phyloP scores from a whole-genome alignment of 2,797 vertebrate genomes.

The Sparidentex hasta region DNA sequence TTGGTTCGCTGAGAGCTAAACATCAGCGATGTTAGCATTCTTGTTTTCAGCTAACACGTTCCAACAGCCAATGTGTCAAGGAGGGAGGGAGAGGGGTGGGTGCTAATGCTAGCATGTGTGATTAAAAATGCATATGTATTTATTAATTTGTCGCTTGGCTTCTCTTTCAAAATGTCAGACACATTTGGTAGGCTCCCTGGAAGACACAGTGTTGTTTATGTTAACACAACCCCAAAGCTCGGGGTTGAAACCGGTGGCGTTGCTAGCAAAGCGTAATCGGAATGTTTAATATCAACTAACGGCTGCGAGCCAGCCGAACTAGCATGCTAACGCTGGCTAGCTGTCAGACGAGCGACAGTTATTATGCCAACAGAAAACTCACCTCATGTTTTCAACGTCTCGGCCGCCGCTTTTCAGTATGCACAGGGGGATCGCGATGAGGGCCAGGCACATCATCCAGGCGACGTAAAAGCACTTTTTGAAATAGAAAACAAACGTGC shows the following conservation, averaged over 20 bases:
- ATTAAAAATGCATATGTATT: slow-evolving; percentile 14
- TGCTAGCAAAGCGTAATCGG: not conserved
- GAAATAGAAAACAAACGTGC: slow-evolving; percentile 88
- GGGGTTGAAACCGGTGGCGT: not conserved
- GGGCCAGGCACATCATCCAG: slow-evolving; percentile 84
- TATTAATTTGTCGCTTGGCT: not conserved
- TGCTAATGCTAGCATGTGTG: slow-evolving; percentile 61
- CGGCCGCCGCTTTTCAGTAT: slow-evolving; percentile 92
- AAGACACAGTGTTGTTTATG: rapidly evolving
- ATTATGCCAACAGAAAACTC: slow-evolving; percentile 69
- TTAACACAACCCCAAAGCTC: not conserved
- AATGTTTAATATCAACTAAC: slow-evolving; percentile 32
- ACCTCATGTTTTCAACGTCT: slow-evolving; percentile 95
- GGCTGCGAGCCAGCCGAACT: slow-evolving; percentile 46
- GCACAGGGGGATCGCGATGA: slow-evolving; percentile 84
- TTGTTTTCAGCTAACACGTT: slow-evolving; percentile 24
- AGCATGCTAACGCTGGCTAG: slow-evolving; percentile 68
- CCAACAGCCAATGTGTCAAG: slow-evolving; percentile 23
- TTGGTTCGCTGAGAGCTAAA: not conserved
- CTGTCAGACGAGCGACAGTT: slow-evolving; percentile 60
- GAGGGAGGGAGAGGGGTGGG: too few relatives aligned
- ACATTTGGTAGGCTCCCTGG: rapidly evolving
- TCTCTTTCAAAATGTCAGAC: not conserved
- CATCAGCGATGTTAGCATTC: slow-evolving; percentile 37
- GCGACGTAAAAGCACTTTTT: slow-evolving; percentile 89